phyloP scores from a whole-genome alignment of 2,797 vertebrate species.

The Lindbergichthys nudifrons region DNA sequence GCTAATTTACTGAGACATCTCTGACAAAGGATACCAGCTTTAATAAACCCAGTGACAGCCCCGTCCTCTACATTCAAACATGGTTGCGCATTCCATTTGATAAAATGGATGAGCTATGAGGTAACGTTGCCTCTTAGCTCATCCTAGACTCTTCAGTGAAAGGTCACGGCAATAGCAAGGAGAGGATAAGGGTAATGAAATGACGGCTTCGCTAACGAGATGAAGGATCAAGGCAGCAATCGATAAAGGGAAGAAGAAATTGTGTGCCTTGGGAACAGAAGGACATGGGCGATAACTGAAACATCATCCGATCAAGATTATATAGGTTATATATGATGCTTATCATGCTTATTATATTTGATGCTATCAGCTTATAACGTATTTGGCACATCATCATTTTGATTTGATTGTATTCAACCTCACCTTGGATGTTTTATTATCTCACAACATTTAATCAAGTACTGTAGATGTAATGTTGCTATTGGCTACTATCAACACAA shows the following conservation, averaged over 20 bases:
- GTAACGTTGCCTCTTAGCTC: slow-evolving; percentile 1
- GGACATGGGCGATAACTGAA: background rate
- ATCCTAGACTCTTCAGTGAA: slow-evolving; percentile 6
- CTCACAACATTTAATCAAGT: background rate
- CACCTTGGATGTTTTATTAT: no score
- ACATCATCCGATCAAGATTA: background rate
- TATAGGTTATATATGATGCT: background rate
- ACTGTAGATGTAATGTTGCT: background rate
- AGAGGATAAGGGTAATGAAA: slow-evolving; percentile 1
- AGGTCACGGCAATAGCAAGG: slow-evolving; percentile 13
- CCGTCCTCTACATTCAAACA: background rate
- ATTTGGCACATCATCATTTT: no score
- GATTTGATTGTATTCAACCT: background rate
- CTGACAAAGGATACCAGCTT: background rate
- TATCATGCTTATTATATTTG: slow-evolving; percentile 2
- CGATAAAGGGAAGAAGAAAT: background rate
- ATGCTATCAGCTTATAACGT: background rate
- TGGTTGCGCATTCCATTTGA: background rate
- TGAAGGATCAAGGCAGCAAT: background rate
- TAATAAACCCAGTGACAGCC: background rate
- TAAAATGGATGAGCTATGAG: background rate
- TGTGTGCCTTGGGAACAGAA: background rate
- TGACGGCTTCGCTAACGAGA: background rate
- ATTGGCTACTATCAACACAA: background rate
- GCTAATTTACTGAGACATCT: slow-evolving; percentile 7